Evolutionary conservation across 2,888 invertebrate species (phyloP).

Genomic region (Sarcophaga rosellei): DNA sequence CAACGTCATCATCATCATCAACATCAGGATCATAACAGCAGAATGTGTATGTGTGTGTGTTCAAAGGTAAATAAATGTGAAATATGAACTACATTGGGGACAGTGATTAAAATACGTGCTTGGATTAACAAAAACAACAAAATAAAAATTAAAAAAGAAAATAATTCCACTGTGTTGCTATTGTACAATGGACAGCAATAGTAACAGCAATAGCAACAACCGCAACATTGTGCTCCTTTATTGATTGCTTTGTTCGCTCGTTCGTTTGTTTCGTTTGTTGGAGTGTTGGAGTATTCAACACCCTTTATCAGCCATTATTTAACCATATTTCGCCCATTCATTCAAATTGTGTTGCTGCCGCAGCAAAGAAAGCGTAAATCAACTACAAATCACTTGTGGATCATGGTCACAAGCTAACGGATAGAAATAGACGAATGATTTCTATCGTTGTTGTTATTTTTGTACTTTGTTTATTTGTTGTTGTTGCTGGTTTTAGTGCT

Average conservation of each 20-base stretch:
- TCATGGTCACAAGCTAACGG: conserved; percentile 4
- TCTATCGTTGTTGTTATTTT: too few relatives aligned
- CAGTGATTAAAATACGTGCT: conserved; percentile 73
- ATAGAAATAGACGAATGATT: conserved; percentile 23
- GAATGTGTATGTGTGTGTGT: neutral
- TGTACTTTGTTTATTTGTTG: conserved; percentile 26
- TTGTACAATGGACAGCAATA: neutral
- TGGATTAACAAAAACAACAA: conserved; percentile 62
- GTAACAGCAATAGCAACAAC: neutral
- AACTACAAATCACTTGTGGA: conserved; percentile 63
- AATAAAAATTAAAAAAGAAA: conserved; percentile 49
- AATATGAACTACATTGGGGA: conserved; percentile 63
- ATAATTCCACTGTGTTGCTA: conserved; percentile 4
- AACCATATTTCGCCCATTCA: conserved; percentile 12
- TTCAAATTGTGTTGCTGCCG: conserved; percentile 8
- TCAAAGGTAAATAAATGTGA: conserved; percentile 29
- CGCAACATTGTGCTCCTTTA: conserved; percentile 50
- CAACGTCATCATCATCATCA: neutral
- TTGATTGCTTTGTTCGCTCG: conserved; percentile 43
- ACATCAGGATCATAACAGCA: neutral
- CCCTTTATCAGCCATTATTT: neutral
- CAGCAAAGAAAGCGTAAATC: conserved; percentile 64
- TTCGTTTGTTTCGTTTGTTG: neutral
- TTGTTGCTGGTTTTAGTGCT: conserved; percentile 7
- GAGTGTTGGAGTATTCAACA: neutral